Base-by-base conservation (phyloP, 2,797 vertebrate genomes). In the Discoglossus pictus region DNA sequence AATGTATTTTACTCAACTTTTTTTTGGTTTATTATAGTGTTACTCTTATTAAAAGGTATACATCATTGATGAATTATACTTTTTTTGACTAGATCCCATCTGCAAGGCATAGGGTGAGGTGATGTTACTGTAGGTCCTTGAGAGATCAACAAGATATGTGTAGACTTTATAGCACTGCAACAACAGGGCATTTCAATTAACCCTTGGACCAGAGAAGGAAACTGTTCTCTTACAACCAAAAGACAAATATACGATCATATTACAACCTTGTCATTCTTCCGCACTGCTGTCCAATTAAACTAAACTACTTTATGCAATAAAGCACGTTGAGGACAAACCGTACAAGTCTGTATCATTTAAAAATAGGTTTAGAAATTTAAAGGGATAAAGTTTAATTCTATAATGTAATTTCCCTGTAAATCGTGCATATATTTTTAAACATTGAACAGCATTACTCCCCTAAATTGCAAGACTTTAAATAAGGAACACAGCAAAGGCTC, bases 141-240 rank as follows among this genome's bases (percentile, higher is more conserved):
- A 17, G 9, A 72, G 21, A 8, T 13, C 7, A 69, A 1, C 4
- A 8, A 34, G n/a, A 2, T 58, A 75, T 69, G 40, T 56, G 53
- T 59, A 4, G 10, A 58, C 73, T 72, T 68, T 74, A 9, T 2
- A 51, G 3, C 1, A 72, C 20, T 47, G 17, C 25, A 21, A 56
- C 35, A 20, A 18, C 68, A 7, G 9, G 16, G 47, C 78, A 61
- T 4, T 51, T 70, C 25, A 47, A 58, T 75, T 63, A 78, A 75
- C 6, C 21, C 18, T 40, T 53, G 15, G 53, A 55, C 17, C 69
- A 17, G 27, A 40, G 40, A 77, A 65, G 16, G 31, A 46, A 1
- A 39, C 68, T 71, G 74, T 7, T 48, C n/a, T 56, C 67, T 47
- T 35, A 39, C 21, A 48, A 25, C 39, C 9, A 7, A 34, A 44